Evolutionary conservation across 2,888 invertebrate species (phyloP), one percentile per base, ranked within the genome.

Genomic region (Tetragonula carbonaria): DNA sequence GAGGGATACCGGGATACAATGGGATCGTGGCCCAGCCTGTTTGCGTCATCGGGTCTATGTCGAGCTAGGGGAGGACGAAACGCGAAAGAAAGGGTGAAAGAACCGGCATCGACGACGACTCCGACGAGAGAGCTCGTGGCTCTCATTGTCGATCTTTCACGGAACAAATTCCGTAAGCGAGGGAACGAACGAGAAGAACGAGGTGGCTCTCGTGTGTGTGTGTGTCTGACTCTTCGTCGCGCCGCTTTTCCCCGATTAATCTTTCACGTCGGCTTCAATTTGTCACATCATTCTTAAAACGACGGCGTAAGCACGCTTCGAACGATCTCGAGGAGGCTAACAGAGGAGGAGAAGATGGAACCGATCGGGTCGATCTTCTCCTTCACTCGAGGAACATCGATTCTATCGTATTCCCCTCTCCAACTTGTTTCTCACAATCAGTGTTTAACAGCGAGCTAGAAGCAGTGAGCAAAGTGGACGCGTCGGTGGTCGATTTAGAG

Each of bases 231-330:
- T 45, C 38, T 14, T 28, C 11, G 38, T 51, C 78, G 57, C 11
- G 33, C n/a, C 75, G 62, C 65, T 65, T 71, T 78, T 53, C 77
- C 67, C 73, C 45, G 78, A 80, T 87, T 74, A 78, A 88, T 74
- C 80, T 80, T 66, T 38, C 45, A n/a, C 74, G 16, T 78, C 71
- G 76, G 78, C 70, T 63, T 67, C 82, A 80, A 88, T 88, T 86
- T 86, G 86, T 88, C 86, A 81, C 28, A 79, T 28, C 28, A 79
- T 45, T 73, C 72, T 65, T 68, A 23, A 74, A 63, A n/a, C 45
- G 38, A 21, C 63, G 6, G 16, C 77, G 45, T 62, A 62, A 62
- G 23, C 23, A 62, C 62, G 18, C 62, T 45, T 45, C 45, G 45
- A 45, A 45, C 45, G 45, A 45, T 45, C 45, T 45, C 45, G 45